A percentile compares a stretch with the other conserved stretches of the same genome.
phyloP scores from a whole-genome alignment of 2,888 invertebrate species.

The Conus canariensis region DNA sequence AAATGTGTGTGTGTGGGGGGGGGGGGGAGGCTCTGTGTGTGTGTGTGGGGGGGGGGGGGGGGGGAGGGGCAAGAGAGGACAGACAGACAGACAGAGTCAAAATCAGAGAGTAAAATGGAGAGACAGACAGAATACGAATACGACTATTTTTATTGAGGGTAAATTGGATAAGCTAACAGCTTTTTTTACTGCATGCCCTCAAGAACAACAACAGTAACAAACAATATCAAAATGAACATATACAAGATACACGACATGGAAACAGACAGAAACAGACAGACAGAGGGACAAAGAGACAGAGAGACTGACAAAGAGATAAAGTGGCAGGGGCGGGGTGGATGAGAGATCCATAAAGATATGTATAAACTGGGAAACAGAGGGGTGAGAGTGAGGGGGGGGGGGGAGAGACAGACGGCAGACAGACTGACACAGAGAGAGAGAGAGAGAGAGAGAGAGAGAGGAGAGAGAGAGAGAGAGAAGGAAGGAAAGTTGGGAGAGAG shows the following conservation, averaged over 20 bases:
- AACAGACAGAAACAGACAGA: not conserved
- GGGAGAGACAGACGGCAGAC: not conserved
- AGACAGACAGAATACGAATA: not conserved
- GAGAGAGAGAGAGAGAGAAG: too few relatives aligned
- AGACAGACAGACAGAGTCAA: not conserved
- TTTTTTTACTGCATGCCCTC: too few relatives aligned
- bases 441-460: too few relatives aligned
- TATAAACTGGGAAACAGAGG: not conserved
- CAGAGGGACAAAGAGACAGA: not conserved
- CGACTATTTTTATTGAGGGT: too few relatives aligned
- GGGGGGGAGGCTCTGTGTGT: not conserved
- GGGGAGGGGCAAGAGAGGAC: not conserved
- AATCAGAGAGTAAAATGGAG: not conserved
- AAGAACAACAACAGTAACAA: too few relatives aligned
- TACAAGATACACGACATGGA: not conserved
- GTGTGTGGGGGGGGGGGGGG: not conserved
- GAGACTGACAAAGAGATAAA: not conserved
- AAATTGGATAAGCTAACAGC: too few relatives aligned
- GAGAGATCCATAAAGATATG: not conserved
- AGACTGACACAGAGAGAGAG: too few relatives aligned
- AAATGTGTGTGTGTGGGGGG: too few relatives aligned
- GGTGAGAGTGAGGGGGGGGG: not conserved
- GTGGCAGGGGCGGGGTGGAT: not conserved
- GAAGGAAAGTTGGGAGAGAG: too few relatives aligned
- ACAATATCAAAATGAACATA: too few relatives aligned